A percentile compares a stretch with the other conserved stretches of the same genome.
Evolutionary conservation across 2,797 vertebrate species (phyloP).

Genomic region (Diceros bicornis): DNA sequence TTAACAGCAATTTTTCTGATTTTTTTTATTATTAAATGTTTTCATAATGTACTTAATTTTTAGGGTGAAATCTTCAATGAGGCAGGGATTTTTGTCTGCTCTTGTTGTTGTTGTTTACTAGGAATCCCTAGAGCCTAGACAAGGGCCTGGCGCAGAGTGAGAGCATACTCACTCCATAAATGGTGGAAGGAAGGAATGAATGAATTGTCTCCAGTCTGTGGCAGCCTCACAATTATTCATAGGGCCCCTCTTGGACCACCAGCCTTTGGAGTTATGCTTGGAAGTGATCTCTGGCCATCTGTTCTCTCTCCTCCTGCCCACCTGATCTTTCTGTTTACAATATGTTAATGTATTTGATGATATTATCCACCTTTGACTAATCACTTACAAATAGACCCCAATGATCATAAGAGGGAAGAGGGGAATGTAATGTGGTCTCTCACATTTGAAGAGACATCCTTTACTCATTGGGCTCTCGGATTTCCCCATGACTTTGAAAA

Average conservation of each 20-base stretch:
- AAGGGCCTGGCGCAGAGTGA: background rate
- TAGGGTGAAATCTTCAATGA: background rate
- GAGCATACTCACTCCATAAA: no score
- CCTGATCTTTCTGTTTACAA: constrained; percentile 73
- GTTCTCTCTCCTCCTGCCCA: constrained; percentile 43
- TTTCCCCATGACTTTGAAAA: background rate
- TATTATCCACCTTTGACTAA: constrained; percentile 65
- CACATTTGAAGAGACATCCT: background rate
- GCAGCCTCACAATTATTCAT: constrained; percentile 11
- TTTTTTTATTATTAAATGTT: background rate
- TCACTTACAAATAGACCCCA: constrained; percentile 65
- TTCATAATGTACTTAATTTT: background rate
- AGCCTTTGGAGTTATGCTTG: constrained; percentile 47
- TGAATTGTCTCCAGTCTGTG: background rate
- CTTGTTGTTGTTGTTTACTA: background rate
- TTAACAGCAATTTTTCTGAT: background rate
- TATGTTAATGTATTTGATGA: constrained; percentile 68
- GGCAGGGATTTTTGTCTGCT: background rate
- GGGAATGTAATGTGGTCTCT: background rate
- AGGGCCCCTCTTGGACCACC: background rate
- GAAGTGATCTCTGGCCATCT: constrained; percentile 63
- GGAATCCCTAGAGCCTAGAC: background rate
- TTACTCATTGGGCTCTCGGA: background rate
- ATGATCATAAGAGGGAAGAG: background rate
- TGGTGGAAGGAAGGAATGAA: background rate